phyloP scores from a whole-genome alignment of 2,113 vertebrate genomes.

The Cariama cristata region DNA sequence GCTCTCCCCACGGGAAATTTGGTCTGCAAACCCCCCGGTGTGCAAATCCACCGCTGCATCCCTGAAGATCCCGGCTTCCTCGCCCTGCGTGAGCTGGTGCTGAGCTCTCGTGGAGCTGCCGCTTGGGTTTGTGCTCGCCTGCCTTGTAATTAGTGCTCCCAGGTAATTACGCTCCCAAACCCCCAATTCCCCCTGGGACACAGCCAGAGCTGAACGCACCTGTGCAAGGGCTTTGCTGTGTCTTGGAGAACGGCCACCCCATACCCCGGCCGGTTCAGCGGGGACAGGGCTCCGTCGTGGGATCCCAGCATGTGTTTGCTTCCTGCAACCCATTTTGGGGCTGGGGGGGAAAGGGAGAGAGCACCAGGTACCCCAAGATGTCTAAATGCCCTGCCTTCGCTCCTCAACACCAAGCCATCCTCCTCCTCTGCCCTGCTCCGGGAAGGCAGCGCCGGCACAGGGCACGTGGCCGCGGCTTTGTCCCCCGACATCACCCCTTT shows the following conservation, averaged over 20 bases:
- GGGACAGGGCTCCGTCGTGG: accelerated
- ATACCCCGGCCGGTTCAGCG: accelerated
- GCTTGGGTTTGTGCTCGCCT: background rate
- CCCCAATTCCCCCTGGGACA: background rate
- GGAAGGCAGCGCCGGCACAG: background rate
- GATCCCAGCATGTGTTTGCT: accelerated
- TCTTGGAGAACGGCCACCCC: background rate
- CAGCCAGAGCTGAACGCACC: background rate
- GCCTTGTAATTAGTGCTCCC: background rate
- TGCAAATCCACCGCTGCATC: background rate
- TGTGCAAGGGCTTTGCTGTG: accelerated
- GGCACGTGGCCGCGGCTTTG: accelerated
- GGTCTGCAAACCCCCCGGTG: background rate
- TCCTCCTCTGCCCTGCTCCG: background rate
- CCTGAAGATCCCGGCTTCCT: background rate
- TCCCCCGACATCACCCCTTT: background rate
- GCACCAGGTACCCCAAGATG: accelerated
- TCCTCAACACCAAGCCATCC: background rate
- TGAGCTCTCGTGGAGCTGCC: background rate
- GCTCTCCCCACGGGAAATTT: background rate
- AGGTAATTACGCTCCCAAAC: background rate
- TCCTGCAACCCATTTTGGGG: background rate
- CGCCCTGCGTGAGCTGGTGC: accelerated
- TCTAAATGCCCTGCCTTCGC: background rate
- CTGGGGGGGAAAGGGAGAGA: background rate